These are phyloP conservation scores for Sorex maritimensis DNA, from an alignment of 2,797 vertebrate species.

Conservation along the genomic window DNA sequence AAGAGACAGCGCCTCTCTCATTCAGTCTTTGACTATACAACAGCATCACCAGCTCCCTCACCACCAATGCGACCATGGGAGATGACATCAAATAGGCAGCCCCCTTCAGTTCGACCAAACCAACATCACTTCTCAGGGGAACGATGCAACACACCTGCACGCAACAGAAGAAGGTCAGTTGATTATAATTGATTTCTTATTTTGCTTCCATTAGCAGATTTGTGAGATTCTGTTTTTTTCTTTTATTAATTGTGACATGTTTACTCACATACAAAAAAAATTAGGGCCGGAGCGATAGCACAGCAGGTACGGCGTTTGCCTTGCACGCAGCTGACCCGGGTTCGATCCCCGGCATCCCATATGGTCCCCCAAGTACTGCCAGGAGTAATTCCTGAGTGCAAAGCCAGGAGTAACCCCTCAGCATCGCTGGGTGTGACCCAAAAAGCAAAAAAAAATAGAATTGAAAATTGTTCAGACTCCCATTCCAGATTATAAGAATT, in stretches of 20 bases:
- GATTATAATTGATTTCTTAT: conserved; percentile 24
- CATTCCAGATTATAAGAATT: neutral
- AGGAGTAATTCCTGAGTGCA: too few species aligned
- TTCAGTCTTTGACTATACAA: conserved; percentile 95
- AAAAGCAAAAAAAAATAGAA: neutral
- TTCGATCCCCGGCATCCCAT: too few species aligned
- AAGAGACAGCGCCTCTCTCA: conserved; percentile 98
- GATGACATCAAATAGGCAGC: conserved; percentile 95
- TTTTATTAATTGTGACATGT: conserved; percentile 48
- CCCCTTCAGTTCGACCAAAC: conserved; percentile 93
- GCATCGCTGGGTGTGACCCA: too few species aligned
- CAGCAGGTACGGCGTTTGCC: too few species aligned
- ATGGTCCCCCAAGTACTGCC: too few species aligned
- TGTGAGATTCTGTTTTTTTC: conserved; percentile 25
- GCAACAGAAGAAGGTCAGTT: conserved; percentile 96
- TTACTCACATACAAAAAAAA: neutral
- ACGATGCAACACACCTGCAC: conserved; percentile 96
- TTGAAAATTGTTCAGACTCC: conserved; percentile 45
- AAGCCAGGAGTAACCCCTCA: too few species aligned
- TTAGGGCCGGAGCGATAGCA: too few species aligned
- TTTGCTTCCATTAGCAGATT: conserved; percentile 42
- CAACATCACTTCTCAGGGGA: conserved; percentile 96
- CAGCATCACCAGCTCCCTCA: conserved; percentile 95
- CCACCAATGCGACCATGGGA: conserved; percentile 99
- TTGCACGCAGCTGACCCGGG: too few species aligned